A percentile compares a stretch with the other conserved stretches of the same genome.
phyloP scores from a whole-genome alignment of 2,113 vertebrate species.

The Phoxinus phoxinus region DNA sequence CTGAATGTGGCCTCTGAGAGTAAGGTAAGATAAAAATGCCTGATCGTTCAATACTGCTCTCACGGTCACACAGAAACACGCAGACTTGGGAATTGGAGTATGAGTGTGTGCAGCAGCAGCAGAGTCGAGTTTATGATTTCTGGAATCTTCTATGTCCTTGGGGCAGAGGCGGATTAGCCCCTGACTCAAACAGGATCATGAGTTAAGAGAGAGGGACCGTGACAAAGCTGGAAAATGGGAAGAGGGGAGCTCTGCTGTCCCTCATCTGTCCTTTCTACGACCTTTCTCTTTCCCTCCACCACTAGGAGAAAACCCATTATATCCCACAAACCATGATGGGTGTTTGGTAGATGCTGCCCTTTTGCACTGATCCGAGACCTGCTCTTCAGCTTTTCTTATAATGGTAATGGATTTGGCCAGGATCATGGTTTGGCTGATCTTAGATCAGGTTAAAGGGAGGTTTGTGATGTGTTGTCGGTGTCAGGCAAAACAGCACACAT shows the following conservation, averaged over 20 bases:
- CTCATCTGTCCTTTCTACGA: slow-evolving; percentile 53
- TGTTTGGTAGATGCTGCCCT: slow-evolving; percentile 35
- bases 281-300: slow-evolving; percentile 32
- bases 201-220: slow-evolving; percentile 50
- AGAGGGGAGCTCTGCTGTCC: slow-evolving; percentile 17
- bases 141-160: slow-evolving; percentile 50
- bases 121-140: slow-evolving; percentile 51
- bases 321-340: slow-evolving; percentile 42
- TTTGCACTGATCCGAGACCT: slow-evolving; percentile 32
- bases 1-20: background rate
- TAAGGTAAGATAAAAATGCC: background rate
- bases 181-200: slow-evolving; percentile 54
- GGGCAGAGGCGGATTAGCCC: slow-evolving; percentile 53
- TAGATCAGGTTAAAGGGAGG: slow-evolving; percentile 31
- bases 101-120: slow-evolving; percentile 2
- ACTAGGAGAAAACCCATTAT: slow-evolving; percentile 22
- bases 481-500: slow-evolving; percentile 40
- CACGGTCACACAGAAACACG: background rate
- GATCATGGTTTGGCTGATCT: slow-evolving; percentile 2
- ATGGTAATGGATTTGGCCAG: slow-evolving; percentile 15
- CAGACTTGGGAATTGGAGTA: slow-evolving; percentile 5
- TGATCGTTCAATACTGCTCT: slow-evolving; percentile 13
- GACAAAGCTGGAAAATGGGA: slow-evolving; percentile 59
- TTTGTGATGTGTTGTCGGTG: slow-evolving; percentile 42
- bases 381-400: slow-evolving; percentile 36